Evolutionary conservation across 2,113 vertebrate species (phyloP).

Genomic region (Etheostoma cragini): DNA sequence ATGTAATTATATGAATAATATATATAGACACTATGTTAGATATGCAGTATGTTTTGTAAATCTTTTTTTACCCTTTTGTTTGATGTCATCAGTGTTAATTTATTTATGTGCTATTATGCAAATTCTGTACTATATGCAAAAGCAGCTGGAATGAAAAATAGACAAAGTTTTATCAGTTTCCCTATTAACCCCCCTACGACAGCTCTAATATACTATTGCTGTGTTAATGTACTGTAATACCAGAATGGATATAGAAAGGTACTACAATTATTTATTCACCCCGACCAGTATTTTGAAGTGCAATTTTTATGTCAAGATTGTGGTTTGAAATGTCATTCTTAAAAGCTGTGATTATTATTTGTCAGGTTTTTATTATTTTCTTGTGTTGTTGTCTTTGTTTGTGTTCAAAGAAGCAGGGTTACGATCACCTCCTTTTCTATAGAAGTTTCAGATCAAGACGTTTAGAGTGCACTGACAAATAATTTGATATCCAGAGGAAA

Average conservation of each 20-base stretch:
- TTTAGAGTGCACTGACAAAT: slow-evolving; percentile 67
- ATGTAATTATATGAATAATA: slow-evolving; percentile 78
- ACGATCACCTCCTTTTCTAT: slow-evolving; percentile 61
- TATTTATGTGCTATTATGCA: slow-evolving; percentile 83
- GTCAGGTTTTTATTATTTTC: slow-evolving; percentile 40
- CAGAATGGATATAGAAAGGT: slow-evolving; percentile 76
- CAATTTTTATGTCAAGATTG: slow-evolving; percentile 83
- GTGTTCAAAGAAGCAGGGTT: slow-evolving; percentile 69
- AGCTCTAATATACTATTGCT: slow-evolving; percentile 75
- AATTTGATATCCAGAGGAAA: slow-evolving; percentile 62
- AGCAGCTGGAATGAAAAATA: slow-evolving; percentile 79
- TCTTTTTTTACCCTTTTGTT: slow-evolving; percentile 80
- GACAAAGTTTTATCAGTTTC: slow-evolving; percentile 67
- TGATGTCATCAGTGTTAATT: slow-evolving; percentile 79
- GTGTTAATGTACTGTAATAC: slow-evolving; percentile 81
- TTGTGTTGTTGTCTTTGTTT: slow-evolving; percentile 46
- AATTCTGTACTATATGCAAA: slow-evolving; percentile 81
- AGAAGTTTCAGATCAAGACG: slow-evolving; percentile 50
- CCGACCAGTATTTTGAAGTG: slow-evolving; percentile 82
- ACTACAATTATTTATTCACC: slow-evolving; percentile 77
- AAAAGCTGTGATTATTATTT: slow-evolving; percentile 83
- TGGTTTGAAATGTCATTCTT: slow-evolving; percentile 89
- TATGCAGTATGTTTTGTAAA: slow-evolving; percentile 83
- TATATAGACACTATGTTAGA: slow-evolving; percentile 77
- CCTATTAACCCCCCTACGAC: slow-evolving; percentile 55